Conservation (phyloP, 2,888 invertebrate genomes). For the Malacosoma neustria region DNA sequence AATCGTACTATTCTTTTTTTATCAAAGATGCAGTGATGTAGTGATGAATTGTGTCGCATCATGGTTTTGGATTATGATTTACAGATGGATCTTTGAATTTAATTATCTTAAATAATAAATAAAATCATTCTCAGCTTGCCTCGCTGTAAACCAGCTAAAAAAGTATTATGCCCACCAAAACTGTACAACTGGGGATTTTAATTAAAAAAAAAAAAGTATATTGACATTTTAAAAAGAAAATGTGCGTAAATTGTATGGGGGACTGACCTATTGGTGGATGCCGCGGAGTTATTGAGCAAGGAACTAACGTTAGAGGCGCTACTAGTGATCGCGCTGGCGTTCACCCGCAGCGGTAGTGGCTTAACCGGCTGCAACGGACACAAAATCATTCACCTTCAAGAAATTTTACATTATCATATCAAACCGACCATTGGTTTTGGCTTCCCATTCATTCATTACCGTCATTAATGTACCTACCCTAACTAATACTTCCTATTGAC, state of each 20-base stretch:
- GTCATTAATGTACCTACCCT: no score
- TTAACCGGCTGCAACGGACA: conserved; percentile 83
- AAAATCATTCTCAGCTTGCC: conserved; percentile 3
- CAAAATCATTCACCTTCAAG: conserved; percentile 26
- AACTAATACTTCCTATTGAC: no score
- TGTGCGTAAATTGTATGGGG: conserved; percentile 20
- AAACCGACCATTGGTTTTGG: conserved; percentile 14
- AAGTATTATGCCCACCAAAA: neutral
- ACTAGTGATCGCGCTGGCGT: conserved; percentile 54
- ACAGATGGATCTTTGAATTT: no score
- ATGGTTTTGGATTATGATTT: no score
- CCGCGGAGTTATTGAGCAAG: conserved; percentile 76
- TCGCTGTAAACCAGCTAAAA: neutral
- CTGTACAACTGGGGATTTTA: neutral
- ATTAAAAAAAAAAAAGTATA: neutral
- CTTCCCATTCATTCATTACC: conserved; percentile 7
- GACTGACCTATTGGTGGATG: conserved; percentile 68
- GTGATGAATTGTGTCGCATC: no score
- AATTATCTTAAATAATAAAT: neutral
- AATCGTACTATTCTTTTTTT: no score
- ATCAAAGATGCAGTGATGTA: no score
- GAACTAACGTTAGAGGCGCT: conserved; percentile 68
- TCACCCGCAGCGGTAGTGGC: conserved; percentile 86
- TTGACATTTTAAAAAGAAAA: conserved; percentile 7
- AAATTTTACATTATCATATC: neutral